Base-by-base conservation (phyloP, 2,888 invertebrate species). In the Abrostola triplasia region DNA sequence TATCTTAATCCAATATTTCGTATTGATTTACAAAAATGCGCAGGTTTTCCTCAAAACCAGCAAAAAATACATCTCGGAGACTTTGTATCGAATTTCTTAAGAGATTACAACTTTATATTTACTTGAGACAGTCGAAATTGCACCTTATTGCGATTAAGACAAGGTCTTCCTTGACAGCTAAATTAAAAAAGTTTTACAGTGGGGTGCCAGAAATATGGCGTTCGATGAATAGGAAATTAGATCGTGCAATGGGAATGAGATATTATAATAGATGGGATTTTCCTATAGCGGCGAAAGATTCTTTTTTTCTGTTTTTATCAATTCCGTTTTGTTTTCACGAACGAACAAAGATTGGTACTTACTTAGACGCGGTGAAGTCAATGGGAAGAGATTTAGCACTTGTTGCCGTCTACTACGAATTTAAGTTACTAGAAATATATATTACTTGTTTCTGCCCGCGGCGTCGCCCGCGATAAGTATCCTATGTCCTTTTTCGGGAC, bases 141-240 rank as follows among this genome's bases (percentile, higher is more conserved):
- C 35, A 36, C 76, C 71, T 70, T 85, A 79, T 56, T 0, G 0
- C 0, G 0, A 10, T 48, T 0, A 9, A 0, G 5, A 73, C 78
- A 87, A 50, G 78, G 76, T 67, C 57, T 37, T 63, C 40, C 55
- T 36, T 12, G 37, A 47, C 13, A 40, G 79, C 24, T 73, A 47
- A 41, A 7, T 40, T 60, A 75, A 69, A 52, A 64, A 77, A 77
- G 86, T 83, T 76, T 79, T 73, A 57, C 56, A 73, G 60, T 66
- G 68, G 73, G 78, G 81, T 77, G 77, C 77, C 84, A 85, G 82
- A 88, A 89, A 88, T 84, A 85, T 85, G 83, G 82, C 80, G 83
- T 84, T 82, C 86, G 86, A 88, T 90, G 88, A 89, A 90, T 90
- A 85, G 88, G 88, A 90, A 92, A 91, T 92, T 90, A 91, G 88